Percentiles rank a stretch among this genome's conserved stretches.
These are phyloP conservation scores for Lepidurus couesii DNA, from an alignment of 1,140 invertebrate genomes.

Conservation along the genomic window DNA sequence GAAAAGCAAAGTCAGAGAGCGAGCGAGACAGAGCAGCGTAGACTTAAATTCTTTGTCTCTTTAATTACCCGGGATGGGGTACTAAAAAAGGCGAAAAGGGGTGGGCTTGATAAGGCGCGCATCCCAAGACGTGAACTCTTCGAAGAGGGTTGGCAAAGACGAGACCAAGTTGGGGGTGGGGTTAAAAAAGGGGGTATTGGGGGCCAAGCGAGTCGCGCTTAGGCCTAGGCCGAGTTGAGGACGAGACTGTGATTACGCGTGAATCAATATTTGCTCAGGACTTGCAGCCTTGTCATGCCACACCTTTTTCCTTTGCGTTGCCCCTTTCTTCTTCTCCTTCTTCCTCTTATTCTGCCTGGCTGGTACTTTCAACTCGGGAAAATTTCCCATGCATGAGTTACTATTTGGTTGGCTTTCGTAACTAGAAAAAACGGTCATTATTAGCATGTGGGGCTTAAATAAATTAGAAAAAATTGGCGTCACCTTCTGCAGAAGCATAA, in stretches of 20 bases:
- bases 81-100: background rate
- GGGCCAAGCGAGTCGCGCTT: background rate
- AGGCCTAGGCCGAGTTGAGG: background rate
- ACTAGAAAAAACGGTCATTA: no score
- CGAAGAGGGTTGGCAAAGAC: background rate
- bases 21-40: background rate
- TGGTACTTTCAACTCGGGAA: background rate
- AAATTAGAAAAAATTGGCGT: background rate
- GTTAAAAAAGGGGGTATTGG: background rate
- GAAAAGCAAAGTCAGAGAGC: background rate
- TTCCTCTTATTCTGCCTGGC: background rate
- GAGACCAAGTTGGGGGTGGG: background rate
- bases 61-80: background rate
- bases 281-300: conserved; percentile 17
- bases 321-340: background rate
- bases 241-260: conserved; percentile 18
- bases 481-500: background rate
- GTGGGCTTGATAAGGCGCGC: background rate
- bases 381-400: no score
- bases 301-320: conserved; percentile 5
- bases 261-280: conserved; percentile 22
- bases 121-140: background rate
- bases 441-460: no score
- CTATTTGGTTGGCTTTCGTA: no score
- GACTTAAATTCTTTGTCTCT: background rate